These are phyloP conservation scores for Drosophila gunungcola DNA, from an alignment of 1,140 invertebrate genomes.

Conservation along the genomic window DNA sequence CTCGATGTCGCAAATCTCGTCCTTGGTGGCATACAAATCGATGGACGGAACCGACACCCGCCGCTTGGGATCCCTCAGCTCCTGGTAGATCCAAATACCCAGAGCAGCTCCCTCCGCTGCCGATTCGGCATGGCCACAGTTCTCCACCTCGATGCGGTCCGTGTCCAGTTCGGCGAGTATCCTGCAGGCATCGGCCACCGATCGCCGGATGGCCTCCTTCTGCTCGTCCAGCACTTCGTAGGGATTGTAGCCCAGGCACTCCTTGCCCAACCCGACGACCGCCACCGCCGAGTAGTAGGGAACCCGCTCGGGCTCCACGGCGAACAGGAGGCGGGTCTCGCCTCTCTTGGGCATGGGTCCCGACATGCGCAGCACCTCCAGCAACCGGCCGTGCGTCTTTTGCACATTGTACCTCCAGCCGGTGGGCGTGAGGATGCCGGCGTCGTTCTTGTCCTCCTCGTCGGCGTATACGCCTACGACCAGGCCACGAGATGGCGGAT, in stretches of 20 bases:
- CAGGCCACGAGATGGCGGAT: constrained; percentile 75
- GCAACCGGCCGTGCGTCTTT: constrained; percentile 73
- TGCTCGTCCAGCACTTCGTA: constrained; percentile 89
- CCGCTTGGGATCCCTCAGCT: constrained; percentile 64
- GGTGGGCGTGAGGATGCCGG: constrained; percentile 72
- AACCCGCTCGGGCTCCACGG: constrained; percentile 85
- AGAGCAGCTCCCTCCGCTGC: constrained; percentile 91
- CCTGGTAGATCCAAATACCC: constrained; percentile 84
- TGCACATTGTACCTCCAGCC: constrained; percentile 78
- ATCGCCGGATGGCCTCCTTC: constrained; percentile 89
- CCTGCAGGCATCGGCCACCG: constrained; percentile 88
- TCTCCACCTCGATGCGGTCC: constrained; percentile 89
- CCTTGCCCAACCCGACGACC: constrained; percentile 90
- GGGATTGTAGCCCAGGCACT: constrained; percentile 86
- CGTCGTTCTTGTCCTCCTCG: constrained; percentile 77
- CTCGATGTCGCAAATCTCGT: constrained; percentile 85
- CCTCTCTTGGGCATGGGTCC: constrained; percentile 81
- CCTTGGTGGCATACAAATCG: constrained; percentile 83
- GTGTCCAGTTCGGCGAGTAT: constrained; percentile 85
- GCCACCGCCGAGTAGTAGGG: constrained; percentile 87
- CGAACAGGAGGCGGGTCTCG: constrained; percentile 72
- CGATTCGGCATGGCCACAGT: constrained; percentile 90
- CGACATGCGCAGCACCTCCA: constrained; percentile 78
- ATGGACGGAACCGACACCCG: constrained; percentile 66
- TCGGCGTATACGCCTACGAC: constrained; percentile 81